phyloP scores from a whole-genome alignment of 2,113 vertebrate genomes.

The Crotophaga sulcirostris region DNA sequence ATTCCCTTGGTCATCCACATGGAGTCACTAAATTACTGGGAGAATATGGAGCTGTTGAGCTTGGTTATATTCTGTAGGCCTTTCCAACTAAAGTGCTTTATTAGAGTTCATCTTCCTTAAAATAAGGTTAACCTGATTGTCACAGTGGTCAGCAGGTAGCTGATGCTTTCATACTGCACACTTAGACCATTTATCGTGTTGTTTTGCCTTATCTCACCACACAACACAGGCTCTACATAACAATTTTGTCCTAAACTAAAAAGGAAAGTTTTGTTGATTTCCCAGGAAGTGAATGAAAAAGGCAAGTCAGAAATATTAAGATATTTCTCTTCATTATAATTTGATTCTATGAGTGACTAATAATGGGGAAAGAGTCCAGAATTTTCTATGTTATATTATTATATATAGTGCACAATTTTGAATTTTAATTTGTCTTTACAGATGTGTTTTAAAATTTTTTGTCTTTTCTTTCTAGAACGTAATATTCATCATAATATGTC shows the following conservation, averaged over 20 bases:
- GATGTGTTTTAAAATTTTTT: slow-evolving; percentile 2
- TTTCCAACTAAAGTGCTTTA: not conserved
- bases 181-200: not conserved
- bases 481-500: slow-evolving; percentile 99
- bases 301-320: not conserved
- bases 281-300: not conserved
- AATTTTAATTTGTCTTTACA: not conserved
- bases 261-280: not conserved
- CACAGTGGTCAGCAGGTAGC: not conserved
- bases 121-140: not conserved
- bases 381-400: not conserved
- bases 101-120: not conserved
- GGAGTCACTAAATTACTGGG: slow-evolving; percentile 69
- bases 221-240: not conserved
- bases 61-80: not conserved
- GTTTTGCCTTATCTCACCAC: not conserved
- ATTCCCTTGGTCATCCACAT: slow-evolving; percentile 56
- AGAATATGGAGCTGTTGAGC: not conserved
- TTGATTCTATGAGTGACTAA: not conserved
- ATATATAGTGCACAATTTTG: not conserved
- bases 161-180: not conserved
- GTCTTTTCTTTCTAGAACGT: slow-evolving; percentile 82
- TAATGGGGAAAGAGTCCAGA: not conserved
- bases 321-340: not conserved
- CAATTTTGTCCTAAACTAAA: not conserved